Evolutionary conservation across 2,113 vertebrate genomes (phyloP).

Genomic region (Hyperoodon ampullatus): DNA sequence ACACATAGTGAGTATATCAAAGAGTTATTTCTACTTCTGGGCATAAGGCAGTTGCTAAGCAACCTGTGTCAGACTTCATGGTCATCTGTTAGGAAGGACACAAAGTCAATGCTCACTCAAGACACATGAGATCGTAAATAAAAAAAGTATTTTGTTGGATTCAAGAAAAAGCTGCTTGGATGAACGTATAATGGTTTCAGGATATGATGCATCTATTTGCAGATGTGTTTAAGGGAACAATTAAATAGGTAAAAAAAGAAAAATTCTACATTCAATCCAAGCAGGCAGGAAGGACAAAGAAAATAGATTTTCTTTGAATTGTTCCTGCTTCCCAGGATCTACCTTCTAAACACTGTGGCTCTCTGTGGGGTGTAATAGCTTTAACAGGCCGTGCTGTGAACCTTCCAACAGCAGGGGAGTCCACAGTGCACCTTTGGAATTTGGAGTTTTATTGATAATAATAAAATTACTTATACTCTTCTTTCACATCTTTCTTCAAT

Average conservation of each 20-base stretch:
- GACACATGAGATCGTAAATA: slow-evolving; percentile 43
- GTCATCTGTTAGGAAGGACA: slow-evolving; percentile 74
- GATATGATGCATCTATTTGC: slow-evolving; percentile 18
- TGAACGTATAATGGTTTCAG: neutral
- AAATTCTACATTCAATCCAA: neutral
- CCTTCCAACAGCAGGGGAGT: neutral
- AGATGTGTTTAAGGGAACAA: slow-evolving; percentile 28
- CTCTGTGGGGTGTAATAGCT: neutral
- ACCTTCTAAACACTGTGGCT: neutral
- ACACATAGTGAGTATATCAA: slow-evolving; percentile 74
- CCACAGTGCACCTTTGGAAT: neutral
- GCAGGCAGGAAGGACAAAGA: neutral
- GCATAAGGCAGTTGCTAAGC: slow-evolving; percentile 72
- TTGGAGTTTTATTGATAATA: slow-evolving; percentile 1
- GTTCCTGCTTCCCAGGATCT: neutral
- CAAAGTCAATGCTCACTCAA: slow-evolving; percentile 75
- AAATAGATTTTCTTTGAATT: slow-evolving; percentile 17
- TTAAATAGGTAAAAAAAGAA: neutral
- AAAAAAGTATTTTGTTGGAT: slow-evolving; percentile 48
- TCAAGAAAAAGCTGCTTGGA: slow-evolving; percentile 29
- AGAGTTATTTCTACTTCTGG: slow-evolving; percentile 73
- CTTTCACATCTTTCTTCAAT: slow-evolving; percentile 24
- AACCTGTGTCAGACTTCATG: slow-evolving; percentile 70
- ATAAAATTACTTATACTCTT: neutral
- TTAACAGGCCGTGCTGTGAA: neutral